Evolutionary conservation across 2,113 vertebrate species (phyloP).

Genomic region (Gadus macrocephalus): DNA sequence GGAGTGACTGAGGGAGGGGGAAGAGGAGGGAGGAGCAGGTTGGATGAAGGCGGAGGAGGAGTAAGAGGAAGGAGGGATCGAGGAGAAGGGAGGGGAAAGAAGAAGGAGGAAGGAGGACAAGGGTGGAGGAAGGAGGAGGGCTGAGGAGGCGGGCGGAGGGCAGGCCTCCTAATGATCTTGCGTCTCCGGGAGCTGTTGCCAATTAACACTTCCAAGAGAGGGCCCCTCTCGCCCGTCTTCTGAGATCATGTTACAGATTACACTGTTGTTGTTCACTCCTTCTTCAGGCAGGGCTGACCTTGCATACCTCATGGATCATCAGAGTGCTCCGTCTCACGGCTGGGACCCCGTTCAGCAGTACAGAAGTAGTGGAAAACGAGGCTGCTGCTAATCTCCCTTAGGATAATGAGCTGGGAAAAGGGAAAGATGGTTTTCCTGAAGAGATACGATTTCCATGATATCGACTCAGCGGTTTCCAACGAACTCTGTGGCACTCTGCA

Average conservation of each 20-base stretch:
- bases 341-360: slow-evolving; percentile 34
- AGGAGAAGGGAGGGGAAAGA: neutral
- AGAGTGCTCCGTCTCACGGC: slow-evolving; percentile 18
- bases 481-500: neutral
- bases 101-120: no score
- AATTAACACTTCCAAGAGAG: slow-evolving; percentile 30
- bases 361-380: slow-evolving; percentile 33
- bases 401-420: slow-evolving; percentile 32
- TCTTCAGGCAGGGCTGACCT: slow-evolving; percentile 27
- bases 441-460: slow-evolving; percentile 35
- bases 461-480: slow-evolving; percentile 36
- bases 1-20: no score
- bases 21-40: neutral
- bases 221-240: no score
- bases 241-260: no score
- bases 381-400: slow-evolving; percentile 40
- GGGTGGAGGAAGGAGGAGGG: neutral
- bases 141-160: slow-evolving; percentile 12
- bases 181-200: slow-evolving; percentile 26
- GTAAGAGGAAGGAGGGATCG: no score
- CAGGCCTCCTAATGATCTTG: slow-evolving; percentile 18
- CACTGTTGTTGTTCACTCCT: no score
- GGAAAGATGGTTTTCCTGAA: slow-evolving; percentile 34
- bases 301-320: slow-evolving; percentile 25
- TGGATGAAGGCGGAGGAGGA: neutral